Evolutionary conservation across 2,888 invertebrate species (phyloP).

Genomic region (Priapulus caudatus): DNA sequence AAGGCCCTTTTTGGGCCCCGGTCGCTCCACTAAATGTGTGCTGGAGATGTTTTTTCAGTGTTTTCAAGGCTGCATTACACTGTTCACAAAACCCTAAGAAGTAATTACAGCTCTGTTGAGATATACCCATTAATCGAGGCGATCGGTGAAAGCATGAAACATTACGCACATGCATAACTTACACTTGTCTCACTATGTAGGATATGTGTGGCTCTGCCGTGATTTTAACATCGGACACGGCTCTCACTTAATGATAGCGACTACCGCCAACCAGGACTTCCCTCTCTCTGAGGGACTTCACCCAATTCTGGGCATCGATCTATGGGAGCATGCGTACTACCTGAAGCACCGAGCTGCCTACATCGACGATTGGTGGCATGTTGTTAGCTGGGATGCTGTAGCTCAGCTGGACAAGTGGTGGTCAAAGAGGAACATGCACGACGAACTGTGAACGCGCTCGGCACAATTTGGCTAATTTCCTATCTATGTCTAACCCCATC

Average conservation of each 20-base stretch:
- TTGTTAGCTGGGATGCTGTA: slow-evolving; percentile 31
- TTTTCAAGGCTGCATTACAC: too few relatives aligned
- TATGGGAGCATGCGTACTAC: slow-evolving; percentile 35
- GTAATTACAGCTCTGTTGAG: too few relatives aligned
- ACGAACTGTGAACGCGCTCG: slow-evolving; percentile 24
- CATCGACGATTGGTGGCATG: slow-evolving; percentile 30
- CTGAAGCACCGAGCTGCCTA: slow-evolving; percentile 26
- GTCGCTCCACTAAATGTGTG: too few relatives aligned
- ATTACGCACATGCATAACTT: too few relatives aligned
- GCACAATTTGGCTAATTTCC: too few relatives aligned
- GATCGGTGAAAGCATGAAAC: too few relatives aligned
- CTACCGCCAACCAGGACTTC: slow-evolving; percentile 30
- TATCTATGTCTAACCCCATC: too few relatives aligned
- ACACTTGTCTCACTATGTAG: slow-evolving; percentile 21
- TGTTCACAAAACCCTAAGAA: too few relatives aligned
- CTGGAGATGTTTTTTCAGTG: too few relatives aligned
- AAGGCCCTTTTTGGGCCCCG: too few relatives aligned
- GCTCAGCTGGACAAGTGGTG: slow-evolving; percentile 26
- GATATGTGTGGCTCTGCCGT: slow-evolving; percentile 33
- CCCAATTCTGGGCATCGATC: slow-evolving; percentile 30
- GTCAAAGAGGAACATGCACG: slow-evolving; percentile 21
- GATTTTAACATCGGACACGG: slow-evolving; percentile 16
- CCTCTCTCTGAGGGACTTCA: slow-evolving; percentile 25
- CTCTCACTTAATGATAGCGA: slow-evolving; percentile 22
- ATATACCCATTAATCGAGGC: too few relatives aligned